phyloP scores from a whole-genome alignment of 2,888 invertebrate species.

The Diaperis boleti region DNA sequence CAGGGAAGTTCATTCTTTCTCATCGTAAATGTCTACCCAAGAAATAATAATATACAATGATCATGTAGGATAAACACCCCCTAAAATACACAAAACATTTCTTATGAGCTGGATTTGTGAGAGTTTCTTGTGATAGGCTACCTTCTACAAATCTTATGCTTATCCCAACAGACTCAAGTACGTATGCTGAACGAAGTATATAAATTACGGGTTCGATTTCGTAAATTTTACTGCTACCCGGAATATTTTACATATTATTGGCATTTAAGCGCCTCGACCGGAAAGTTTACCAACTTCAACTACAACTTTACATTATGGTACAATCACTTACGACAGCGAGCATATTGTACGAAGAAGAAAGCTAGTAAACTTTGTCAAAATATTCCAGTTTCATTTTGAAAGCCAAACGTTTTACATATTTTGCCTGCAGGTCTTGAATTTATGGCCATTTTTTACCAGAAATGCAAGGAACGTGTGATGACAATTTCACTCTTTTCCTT shows the following conservation, averaged over 20 bases:
- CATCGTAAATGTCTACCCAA: too few species aligned
- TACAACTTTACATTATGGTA: neutral
- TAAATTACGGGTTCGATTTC: slow-evolving; percentile 15
- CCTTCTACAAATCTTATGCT: slow-evolving; percentile 18
- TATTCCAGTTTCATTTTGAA: too few species aligned
- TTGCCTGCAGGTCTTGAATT: too few species aligned
- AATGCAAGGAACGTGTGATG: too few species aligned
- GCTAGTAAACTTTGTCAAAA: neutral
- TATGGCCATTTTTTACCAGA: too few species aligned
- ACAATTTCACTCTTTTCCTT: too few species aligned
- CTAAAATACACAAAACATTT: slow-evolving; percentile 21
- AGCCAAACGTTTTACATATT: too few species aligned
- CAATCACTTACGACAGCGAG: neutral
- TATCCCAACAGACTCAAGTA: slow-evolving; percentile 7
- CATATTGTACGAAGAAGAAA: neutral
- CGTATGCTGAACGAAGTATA: slow-evolving; percentile 8
- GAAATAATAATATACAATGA: slow-evolving; percentile 9
- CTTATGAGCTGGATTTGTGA: slow-evolving; percentile 20
- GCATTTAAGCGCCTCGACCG: neutral
- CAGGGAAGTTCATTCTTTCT: too few species aligned
- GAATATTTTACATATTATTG: slow-evolving; percentile 8
- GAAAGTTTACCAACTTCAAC: neutral
- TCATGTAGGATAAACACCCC: neutral
- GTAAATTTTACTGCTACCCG: neutral
- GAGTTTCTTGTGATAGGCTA: neutral